Evolutionary conservation across 2,888 invertebrate genomes (phyloP), one percentile per base, ranked within the genome.

Genomic region (Girardia tigrina): DNA sequence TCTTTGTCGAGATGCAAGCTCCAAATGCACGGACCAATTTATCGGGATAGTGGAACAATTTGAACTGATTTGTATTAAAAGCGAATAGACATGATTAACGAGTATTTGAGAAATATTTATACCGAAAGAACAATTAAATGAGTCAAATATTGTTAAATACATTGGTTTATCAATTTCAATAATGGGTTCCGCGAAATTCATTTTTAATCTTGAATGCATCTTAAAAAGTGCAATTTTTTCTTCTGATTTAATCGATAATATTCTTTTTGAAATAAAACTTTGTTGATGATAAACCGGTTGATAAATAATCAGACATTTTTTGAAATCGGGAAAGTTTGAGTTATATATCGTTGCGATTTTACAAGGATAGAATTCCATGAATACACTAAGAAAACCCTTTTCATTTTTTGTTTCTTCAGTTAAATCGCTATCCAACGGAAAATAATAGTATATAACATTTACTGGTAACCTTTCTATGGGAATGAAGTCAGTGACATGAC

Each of bases 11-110:
- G 56, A 56, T 8, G 56, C 56, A n/a, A 56, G 23, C 42, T 75
- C 75, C 28, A 75, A 42, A 73, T 75, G 75, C n/a, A 75, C 28
- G 1, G 36, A 29, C 75, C 75, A 75, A 75, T 75, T 36, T 29
- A n/a, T 28, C 14, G 74, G 75, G 26, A 27, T 36, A 42, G 1
- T 76, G 20, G 75, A 29, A 29, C 75, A 75, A 42, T 73, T 75
- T 1, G 75, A 77, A 72, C 36, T 28, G 42, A 56, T 56, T 56
- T 56, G 20, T n/a, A n/a, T n/a, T n/a, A n/a, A n/a, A 4, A 56
- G n/a, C 23, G n/a, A n/a, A 6, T 20, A 4, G n/a, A 56, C 2
- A 16, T 16, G 23, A 56, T 56, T 56, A 56, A 20, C 56, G n/a
- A n/a, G 4, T 6, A 2, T 56, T 56, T 56, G 56, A 6, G 56